Evolutionary conservation across 2,797 vertebrate genomes (phyloP).

Genomic region (Mastacembelus armatus): DNA sequence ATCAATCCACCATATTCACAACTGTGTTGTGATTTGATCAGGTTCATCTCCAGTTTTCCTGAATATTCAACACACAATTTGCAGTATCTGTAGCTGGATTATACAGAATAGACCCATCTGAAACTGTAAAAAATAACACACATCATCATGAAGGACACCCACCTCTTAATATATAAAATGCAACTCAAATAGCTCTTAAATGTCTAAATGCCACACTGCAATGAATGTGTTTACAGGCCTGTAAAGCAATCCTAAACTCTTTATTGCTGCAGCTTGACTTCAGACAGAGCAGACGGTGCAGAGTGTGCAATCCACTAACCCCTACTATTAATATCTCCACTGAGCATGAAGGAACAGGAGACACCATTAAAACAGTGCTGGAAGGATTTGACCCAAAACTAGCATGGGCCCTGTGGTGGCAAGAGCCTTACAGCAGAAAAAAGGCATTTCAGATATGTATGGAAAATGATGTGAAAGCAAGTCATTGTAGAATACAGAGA

Average conservation of each 20-base stretch:
- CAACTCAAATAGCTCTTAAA: conserved; percentile 52
- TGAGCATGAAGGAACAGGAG: conserved; percentile 38
- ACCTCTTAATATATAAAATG: conserved; percentile 51
- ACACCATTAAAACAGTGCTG: conserved; percentile 54
- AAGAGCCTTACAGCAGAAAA: conserved; percentile 25
- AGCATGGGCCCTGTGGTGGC: conserved; percentile 22
- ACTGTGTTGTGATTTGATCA: background rate
- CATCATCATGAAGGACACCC: conserved; percentile 41
- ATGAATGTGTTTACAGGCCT: conserved; percentile 47
- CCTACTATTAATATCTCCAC: conserved; percentile 43
- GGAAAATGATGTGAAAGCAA: conserved; percentile 11
- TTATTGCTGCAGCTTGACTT: conserved; percentile 28
- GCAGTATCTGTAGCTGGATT: conserved; percentile 13
- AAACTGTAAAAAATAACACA: conserved; percentile 24
- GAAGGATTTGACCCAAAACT: conserved; percentile 58
- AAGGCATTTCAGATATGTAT: conserved; percentile 15
- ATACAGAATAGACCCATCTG: conserved; percentile 2
- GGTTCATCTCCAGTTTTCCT: conserved; percentile 10
- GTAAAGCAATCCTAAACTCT: conserved; percentile 50
- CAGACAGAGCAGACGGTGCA: conserved; percentile 14
- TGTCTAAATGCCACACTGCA: conserved; percentile 35
- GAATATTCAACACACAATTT: background rate
- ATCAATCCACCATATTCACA: background rate
- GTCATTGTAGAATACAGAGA: conserved; percentile 11
- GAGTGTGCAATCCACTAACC: conserved; percentile 35